Conservation (phyloP, 2,797 vertebrate species). For the Chelon labrosus region DNA sequence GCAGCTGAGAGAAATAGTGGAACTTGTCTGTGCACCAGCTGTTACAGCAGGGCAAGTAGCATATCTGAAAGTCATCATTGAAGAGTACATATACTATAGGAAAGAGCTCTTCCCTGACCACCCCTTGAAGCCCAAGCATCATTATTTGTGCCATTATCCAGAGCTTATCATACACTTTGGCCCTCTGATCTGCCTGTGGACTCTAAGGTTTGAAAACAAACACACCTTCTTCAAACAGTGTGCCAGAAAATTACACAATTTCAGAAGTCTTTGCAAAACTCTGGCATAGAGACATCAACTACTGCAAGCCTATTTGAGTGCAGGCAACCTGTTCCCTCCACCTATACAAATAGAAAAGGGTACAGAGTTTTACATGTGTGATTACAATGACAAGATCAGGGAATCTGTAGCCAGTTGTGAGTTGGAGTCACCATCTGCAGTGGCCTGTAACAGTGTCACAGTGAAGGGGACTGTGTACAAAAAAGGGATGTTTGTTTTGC, state of each 20-base stretch:
- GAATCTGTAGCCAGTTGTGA: too few relatives aligned
- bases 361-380: too few relatives aligned
- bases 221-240: conserved; percentile 46
- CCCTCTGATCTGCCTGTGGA: conserved; percentile 17
- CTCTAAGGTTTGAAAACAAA: conserved; percentile 45
- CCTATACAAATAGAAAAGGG: too few relatives aligned
- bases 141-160: conserved; percentile 43
- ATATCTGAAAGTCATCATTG: conserved; percentile 18
- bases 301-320: too few relatives aligned
- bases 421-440: too few relatives aligned
- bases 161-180: background rate
- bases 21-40: conserved; percentile 1
- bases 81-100: conserved; percentile 30
- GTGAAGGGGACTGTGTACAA: too few relatives aligned
- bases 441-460: too few relatives aligned
- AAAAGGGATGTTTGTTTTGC: too few relatives aligned
- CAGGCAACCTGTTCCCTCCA: too few relatives aligned
- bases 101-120: conserved; percentile 8
- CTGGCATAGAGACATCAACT: too few relatives aligned
- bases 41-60: background rate
- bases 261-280: conserved; percentile 27
- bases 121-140: conserved; percentile 40
- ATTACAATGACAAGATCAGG: too few relatives aligned
- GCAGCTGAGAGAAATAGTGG: background rate
- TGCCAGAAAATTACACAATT: conserved; percentile 37